phyloP scores from a whole-genome alignment of 1,140 invertebrate genomes.

The Cepaea nemoralis region DNA sequence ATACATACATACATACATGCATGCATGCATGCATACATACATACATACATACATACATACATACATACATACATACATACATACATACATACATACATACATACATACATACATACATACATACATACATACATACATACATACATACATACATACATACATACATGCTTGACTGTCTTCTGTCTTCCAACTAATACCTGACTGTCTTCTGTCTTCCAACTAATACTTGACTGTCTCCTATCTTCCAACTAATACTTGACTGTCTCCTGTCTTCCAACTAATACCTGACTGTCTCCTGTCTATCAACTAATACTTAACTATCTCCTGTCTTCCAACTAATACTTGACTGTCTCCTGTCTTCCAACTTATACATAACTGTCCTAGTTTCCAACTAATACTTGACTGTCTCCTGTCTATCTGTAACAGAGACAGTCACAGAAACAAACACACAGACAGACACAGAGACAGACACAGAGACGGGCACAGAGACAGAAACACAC shows the following conservation, averaged over 20 bases:
- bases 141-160: conserved; percentile 22
- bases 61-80: conserved; percentile 23
- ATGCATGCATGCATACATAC: conserved; percentile 23
- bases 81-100: conserved; percentile 21
- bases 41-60: conserved; percentile 21
- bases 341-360: not conserved
- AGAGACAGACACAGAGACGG: not conserved
- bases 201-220: no score
- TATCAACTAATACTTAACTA: not conserved
- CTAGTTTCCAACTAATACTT: not conserved
- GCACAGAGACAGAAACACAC: conserved; percentile 1
- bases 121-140: conserved; percentile 23
- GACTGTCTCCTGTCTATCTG: not conserved
- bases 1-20: conserved; percentile 19
- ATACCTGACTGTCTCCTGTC: not conserved
- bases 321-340: not conserved
- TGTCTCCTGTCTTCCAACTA: not conserved
- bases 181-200: not conserved
- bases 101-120: conserved; percentile 21
- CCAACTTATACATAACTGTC: not conserved
- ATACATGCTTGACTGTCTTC: not conserved
- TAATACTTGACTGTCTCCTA: not conserved
- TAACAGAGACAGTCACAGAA: not conserved
- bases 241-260: not conserved
- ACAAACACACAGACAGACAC: conserved; percentile 7